A percentile compares a stretch with the other conserved stretches of the same genome.
phyloP scores from a whole-genome alignment of 2,888 invertebrate species.

The Cheilosia urbana region DNA sequence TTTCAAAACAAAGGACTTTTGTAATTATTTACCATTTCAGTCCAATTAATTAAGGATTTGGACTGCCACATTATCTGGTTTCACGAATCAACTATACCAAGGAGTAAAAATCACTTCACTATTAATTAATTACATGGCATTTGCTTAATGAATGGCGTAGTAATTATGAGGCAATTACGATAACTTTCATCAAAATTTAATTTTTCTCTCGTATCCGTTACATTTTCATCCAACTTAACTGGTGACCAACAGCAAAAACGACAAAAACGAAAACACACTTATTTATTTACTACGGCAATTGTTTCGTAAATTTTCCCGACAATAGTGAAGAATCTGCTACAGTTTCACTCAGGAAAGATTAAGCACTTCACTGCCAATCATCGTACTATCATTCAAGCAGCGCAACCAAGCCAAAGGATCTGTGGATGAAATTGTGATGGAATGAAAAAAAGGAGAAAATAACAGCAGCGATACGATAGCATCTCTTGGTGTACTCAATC shows the following conservation, averaged over 20 bases:
- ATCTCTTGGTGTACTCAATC: constrained; percentile 46
- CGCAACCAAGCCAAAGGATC: constrained; percentile 16
- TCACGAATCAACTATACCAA: constrained; percentile 17
- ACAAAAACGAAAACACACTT: background rate
- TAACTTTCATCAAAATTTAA: constrained; percentile 15
- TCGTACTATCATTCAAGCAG: constrained; percentile 20
- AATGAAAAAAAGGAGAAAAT: background rate
- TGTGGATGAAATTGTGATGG: constrained; percentile 5
- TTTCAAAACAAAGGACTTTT: background rate
- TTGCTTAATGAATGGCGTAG: constrained; percentile 32
- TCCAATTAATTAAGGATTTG: constrained; percentile 21
- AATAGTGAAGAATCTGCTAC: constrained; percentile 9
- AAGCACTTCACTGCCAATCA: constrained; percentile 53
- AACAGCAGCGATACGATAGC: background rate
- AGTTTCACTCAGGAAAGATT: constrained; percentile 32
- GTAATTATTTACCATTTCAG: constrained; percentile 30
- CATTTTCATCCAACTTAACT: background rate
- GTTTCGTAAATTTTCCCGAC: background rate
- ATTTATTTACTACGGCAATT: constrained; percentile 23
- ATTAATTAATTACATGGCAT: constrained; percentile 42
- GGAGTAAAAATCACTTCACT: constrained; percentile 43
- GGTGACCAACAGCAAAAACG: too few relatives aligned
- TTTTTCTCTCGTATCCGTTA: constrained; percentile 8
- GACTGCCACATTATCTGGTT: background rate
- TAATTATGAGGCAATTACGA: constrained; percentile 48